These are phyloP conservation scores for Petrosia ficiformis DNA, from an alignment of 37 sponge, comb jelly and placozoan species.

Conservation along the genomic window DNA sequence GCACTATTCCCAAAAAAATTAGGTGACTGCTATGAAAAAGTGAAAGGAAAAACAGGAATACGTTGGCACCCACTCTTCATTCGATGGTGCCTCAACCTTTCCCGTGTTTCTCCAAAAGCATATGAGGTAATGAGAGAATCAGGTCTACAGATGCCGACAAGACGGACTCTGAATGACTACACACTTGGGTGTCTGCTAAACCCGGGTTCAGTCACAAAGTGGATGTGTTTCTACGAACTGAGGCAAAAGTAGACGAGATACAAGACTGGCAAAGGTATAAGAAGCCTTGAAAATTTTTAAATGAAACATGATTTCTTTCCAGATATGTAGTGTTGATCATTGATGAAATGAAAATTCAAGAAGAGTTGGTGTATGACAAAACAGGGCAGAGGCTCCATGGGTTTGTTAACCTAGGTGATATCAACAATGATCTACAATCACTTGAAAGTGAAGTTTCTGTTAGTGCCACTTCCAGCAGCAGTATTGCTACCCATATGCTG, in stretches of 20 bases:
- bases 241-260: conserved; percentile 26
- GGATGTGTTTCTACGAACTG: background rate
- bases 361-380: conserved; percentile 3
- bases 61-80: conserved; percentile 26
- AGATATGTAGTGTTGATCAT: conserved; percentile 2
- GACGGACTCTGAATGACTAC: conserved; percentile 56
- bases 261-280: conserved; percentile 38
- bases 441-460: background rate
- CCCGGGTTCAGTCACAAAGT: conserved; percentile 48
- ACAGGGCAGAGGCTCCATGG: background rate
- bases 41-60: background rate
- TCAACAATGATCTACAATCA: background rate
- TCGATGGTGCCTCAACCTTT: conserved; percentile 20
- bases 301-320: background rate
- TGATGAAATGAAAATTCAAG: conserved; percentile 20
- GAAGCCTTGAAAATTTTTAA: background rate
- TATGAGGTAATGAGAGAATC: conserved; percentile 5
- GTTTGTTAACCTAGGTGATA: conserved; percentile 12
- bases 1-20: background rate
- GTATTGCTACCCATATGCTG: conserved; percentile 16
- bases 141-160: conserved; percentile 34
- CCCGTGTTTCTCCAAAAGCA: conserved; percentile 11
- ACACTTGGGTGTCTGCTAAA: conserved; percentile 22
- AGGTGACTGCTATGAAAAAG: conserved; percentile 1
- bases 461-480: background rate